phyloP scores from a whole-genome alignment of 2,888 invertebrate genomes.

The Allophyes oxyacanthae region DNA sequence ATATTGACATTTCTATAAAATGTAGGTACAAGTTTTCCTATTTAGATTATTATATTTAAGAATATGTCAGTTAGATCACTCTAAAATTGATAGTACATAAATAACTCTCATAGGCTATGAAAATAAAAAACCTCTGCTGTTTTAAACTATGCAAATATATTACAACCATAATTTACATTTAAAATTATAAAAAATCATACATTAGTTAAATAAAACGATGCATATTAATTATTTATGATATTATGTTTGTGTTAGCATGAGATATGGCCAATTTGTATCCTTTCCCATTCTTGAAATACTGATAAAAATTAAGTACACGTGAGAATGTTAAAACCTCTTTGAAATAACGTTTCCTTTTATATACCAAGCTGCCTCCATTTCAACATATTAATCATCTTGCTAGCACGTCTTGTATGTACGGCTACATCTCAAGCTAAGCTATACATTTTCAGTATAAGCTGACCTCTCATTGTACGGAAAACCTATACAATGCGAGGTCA shows the following conservation, averaged over 20 bases:
- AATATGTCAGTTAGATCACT: not conserved
- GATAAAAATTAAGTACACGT: slow-evolving; percentile 67
- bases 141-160: slow-evolving; percentile 80
- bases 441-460: too few species aligned
- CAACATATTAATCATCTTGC: too few species aligned
- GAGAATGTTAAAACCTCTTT: slow-evolving; percentile 27
- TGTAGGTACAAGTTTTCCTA: too few species aligned
- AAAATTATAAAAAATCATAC: slow-evolving; percentile 60
- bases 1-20: slow-evolving; percentile 76
- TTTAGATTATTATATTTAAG: not conserved
- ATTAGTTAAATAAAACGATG: slow-evolving; percentile 60
- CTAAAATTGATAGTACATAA: not conserved
- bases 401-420: not conserved
- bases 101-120: slow-evolving; percentile 68
- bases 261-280: slow-evolving; percentile 27
- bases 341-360: slow-evolving; percentile 1
- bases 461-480: too few species aligned
- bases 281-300: slow-evolving; percentile 60
- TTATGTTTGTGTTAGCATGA: slow-evolving; percentile 39
- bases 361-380: slow-evolving; percentile 44
- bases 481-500: too few species aligned
- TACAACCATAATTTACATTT: slow-evolving; percentile 80
- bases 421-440: too few species aligned
- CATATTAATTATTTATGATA: slow-evolving; percentile 45
- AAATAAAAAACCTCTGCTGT: slow-evolving; percentile 49